These are phyloP conservation scores for Rhabdornis inornatus DNA, from an alignment of 2,113 vertebrate genomes.

Conservation along the genomic window DNA sequence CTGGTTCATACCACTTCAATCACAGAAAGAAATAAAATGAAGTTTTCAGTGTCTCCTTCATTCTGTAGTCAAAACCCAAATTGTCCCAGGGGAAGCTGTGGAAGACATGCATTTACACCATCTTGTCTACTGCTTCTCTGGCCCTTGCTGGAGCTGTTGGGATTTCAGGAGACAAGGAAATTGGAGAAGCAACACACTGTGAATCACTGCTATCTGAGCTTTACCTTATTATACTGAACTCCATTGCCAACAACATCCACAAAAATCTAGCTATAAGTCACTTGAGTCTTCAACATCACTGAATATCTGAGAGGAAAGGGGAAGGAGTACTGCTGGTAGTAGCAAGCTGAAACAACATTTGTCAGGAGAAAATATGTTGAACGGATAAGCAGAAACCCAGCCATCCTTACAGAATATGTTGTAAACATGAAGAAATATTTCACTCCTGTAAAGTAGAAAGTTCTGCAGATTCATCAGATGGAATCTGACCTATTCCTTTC, in stretches of 20 bases:
- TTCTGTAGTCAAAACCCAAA: background rate
- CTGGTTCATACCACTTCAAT: background rate
- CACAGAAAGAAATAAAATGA: background rate
- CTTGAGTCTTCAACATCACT: background rate
- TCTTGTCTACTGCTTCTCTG: background rate
- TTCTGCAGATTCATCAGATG: background rate
- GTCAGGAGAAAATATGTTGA: background rate
- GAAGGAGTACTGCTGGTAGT: background rate
- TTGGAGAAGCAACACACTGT: background rate
- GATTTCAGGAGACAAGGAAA: background rate
- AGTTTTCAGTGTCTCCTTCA: background rate
- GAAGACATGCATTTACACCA: background rate
- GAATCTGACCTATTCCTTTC: background rate
- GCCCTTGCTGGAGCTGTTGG: background rate
- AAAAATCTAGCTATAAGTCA: background rate
- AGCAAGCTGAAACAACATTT: constrained; percentile 14
- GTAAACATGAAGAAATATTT: background rate
- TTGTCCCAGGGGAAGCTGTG: background rate
- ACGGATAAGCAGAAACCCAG: background rate
- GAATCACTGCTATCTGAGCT: background rate
- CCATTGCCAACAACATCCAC: background rate
- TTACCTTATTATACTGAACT: background rate
- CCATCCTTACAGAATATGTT: background rate
- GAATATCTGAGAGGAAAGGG: background rate
- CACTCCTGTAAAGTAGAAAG: background rate